Base-by-base conservation (phyloP, 30 jellyfish, hydroid and myxozoan genomes). In the Clytia hemisphaerica region DNA sequence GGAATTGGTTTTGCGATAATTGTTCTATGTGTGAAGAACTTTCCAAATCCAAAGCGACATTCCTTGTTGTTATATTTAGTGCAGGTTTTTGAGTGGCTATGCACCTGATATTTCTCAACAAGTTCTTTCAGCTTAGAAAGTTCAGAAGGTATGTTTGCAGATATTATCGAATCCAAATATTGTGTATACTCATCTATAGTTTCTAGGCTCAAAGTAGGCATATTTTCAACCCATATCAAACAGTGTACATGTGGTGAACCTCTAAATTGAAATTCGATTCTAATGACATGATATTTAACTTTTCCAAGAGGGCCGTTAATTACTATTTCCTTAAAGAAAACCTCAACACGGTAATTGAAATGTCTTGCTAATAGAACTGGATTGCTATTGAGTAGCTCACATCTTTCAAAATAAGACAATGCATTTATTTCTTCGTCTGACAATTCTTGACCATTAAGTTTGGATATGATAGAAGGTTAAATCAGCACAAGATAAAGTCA, bases 241-340 rank as follows among this genome's bases (percentile, higher is more conserved):
- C 80, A 75, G 48, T 74, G 86, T 31, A 74, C 44, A 50, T 74
- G 86, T 9, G 86, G 87, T 24, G 77, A 45, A 42, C 79, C 87
- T 28, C 87, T 61, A 31, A 57, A 67, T 45, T 74, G 87, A 45
- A 74, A 74, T 74, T 74, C 79, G 7, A 74, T 62, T 45, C 71
- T 33, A 0, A 61, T 61, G 1, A 44, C 49, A 2, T 7, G 30
- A 0, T 2, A 1, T 40, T 40, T 7, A 10, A 40, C 53, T n/a
- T 40, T 40, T 40, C 53, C 53, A 40, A 40, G 10, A 7, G 53
- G 53, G 14, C 67, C 67, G 0, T 57, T 4, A 1, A 57, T 16
- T 1, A 57, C 0, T 57, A 57, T 57, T 57, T 57, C 53, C 53
- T 40, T 40, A 40, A 40, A 40, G n/a, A 40, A 40, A 40, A 10